These are phyloP conservation scores for Anoplolepis gracilipes DNA, from an alignment of 1,140 invertebrate species.

Conservation along the genomic window DNA sequence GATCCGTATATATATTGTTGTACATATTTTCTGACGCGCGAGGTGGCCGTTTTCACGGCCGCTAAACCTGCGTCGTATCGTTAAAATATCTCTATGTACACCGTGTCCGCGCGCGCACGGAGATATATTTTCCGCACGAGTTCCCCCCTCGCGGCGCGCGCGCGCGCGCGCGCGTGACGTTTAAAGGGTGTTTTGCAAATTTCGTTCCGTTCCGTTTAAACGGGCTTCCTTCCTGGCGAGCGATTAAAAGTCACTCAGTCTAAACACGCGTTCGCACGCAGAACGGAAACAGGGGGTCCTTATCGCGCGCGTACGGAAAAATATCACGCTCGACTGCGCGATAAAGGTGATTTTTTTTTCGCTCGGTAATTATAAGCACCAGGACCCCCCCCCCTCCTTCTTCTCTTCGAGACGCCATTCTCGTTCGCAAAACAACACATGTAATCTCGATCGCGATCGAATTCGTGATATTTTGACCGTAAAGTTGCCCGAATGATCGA, in stretches of 20 bases:
- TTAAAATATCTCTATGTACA: background rate
- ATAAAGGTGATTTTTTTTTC: conserved; percentile 38
- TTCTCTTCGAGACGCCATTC: background rate
- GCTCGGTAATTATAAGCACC: conserved; percentile 46
- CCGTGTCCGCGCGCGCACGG: background rate
- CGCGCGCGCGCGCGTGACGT: conserved; percentile 2
- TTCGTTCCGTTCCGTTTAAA: conserved; percentile 9
- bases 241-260: conserved; percentile 27
- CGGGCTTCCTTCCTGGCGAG: background rate
- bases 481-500: background rate
- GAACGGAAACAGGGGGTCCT: conserved; percentile 9
- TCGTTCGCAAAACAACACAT: conserved; percentile 26
- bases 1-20: conserved; percentile 50
- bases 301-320: conserved; percentile 57
- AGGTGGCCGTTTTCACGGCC: conserved; percentile 64
- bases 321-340: conserved; percentile 52
- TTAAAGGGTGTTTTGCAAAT: conserved; percentile 21
- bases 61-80: conserved; percentile 16
- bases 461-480: background rate
- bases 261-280: conserved; percentile 53
- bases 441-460: background rate
- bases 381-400: no score
- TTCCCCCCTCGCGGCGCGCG: background rate
- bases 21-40: conserved; percentile 56
- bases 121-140: conserved; percentile 15